Evolutionary conservation across 2,888 invertebrate genomes (phyloP).

Genomic region (Melanotus villosus): DNA sequence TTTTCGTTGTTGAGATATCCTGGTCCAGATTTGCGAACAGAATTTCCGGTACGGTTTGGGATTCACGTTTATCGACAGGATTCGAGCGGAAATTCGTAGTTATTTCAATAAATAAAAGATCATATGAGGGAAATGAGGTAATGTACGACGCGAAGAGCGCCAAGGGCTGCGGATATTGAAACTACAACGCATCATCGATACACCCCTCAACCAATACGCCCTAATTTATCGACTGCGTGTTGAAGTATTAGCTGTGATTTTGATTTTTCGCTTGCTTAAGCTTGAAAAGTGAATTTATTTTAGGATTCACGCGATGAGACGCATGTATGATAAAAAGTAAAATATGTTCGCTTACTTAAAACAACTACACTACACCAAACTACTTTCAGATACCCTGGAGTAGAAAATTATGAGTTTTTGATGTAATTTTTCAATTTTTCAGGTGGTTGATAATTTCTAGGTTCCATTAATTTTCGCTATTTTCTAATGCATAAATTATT

Average conservation of each 20-base stretch:
- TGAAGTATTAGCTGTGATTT: slow-evolving; percentile 11
- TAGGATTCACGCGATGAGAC: background rate
- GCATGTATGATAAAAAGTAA: slow-evolving; percentile 1
- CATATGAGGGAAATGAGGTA: slow-evolving; percentile 13
- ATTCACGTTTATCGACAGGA: slow-evolving; percentile 3
- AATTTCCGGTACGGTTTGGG: slow-evolving; percentile 2
- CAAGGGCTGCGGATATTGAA: slow-evolving; percentile 29
- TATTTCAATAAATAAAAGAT: slow-evolving; percentile 33
- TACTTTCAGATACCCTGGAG: too few relatives aligned
- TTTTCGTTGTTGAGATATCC: background rate
- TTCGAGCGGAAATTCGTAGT: slow-evolving; percentile 18
- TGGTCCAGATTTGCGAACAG: slow-evolving; percentile 4
- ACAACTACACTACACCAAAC: too few relatives aligned
- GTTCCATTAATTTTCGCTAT: slow-evolving; percentile 4
- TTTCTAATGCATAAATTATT: slow-evolving; percentile 29
- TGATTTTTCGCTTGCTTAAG: slow-evolving; percentile 25
- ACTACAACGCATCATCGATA: slow-evolving; percentile 23
- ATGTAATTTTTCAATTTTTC: background rate
- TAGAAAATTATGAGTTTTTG: too few relatives aligned
- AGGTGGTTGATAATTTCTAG: background rate
- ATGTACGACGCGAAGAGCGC: slow-evolving; percentile 18
- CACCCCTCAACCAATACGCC: slow-evolving; percentile 12
- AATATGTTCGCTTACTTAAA: too few relatives aligned
- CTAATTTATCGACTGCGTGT: slow-evolving; percentile 26
- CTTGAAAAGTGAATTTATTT: slow-evolving; percentile 20